A percentile compares a stretch with the other conserved stretches of the same genome.
Evolutionary conservation across 2,888 invertebrate species (phyloP).

Genomic region (Spisula subtruncata): DNA sequence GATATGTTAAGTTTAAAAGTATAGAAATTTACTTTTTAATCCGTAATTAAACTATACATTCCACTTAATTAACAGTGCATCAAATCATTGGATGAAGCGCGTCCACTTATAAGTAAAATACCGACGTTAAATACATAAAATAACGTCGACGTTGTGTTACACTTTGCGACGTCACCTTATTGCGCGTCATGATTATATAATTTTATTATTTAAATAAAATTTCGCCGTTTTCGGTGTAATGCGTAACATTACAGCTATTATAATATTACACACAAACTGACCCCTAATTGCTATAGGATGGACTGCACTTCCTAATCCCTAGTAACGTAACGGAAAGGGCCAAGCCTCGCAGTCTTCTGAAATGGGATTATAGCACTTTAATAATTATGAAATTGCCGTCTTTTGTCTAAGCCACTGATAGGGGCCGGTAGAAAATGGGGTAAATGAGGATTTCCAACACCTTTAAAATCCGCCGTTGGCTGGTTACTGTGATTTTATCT

Average conservation of each 20-base stretch:
- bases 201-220: background rate
- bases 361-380: conserved; percentile 71
- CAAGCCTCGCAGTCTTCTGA: conserved; percentile 49
- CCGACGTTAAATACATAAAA: no score
- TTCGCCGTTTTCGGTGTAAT: background rate
- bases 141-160: no score
- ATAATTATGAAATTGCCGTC: conserved; percentile 70
- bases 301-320: background rate
- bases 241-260: background rate
- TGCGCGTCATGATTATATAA: no score
- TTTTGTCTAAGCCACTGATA: conserved; percentile 60
- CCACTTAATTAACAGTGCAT: no score
- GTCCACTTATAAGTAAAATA: no score
- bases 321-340: conserved; percentile 67
- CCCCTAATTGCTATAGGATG: background rate
- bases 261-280: background rate
- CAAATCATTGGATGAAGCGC: no score
- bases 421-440: conserved; percentile 68
- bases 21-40: no score
- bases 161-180: no score
- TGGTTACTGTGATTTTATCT: conserved; percentile 61
- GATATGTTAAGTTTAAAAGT: no score
- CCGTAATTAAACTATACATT: no score
- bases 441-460: conserved; percentile 73
- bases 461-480: conserved; percentile 68